Evolutionary conservation across 2,113 vertebrate species (phyloP), one percentile per base, ranked within the genome.

Genomic region (Odocoileus virginianus): DNA sequence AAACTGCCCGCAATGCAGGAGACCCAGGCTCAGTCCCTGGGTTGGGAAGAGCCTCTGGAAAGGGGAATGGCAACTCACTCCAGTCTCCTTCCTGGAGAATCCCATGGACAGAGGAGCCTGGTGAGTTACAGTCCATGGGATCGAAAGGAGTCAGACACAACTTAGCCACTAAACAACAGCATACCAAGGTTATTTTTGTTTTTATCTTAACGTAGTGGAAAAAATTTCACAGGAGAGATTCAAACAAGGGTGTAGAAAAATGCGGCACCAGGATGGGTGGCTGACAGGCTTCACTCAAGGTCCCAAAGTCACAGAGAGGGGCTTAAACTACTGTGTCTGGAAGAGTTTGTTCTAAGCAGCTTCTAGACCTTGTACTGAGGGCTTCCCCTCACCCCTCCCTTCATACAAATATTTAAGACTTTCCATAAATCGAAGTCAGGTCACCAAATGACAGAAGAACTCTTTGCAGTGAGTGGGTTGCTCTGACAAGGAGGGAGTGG

Each of bases 401-500:
- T 74, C 5, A 3, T 71, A 40, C 19, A 40, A 40, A 13, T 40
- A 74, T 40, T 74, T 74, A 74, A 74, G 67, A 74, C 67, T 74
- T 74, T 19, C 12, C n/a, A 14, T 33, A 89, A 33, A 60, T 50
- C 1, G 7, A 76, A 88, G 52, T 85, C 82, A 89, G 64, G 25
- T 82, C 54, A 89, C 17, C 21, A 71, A 50, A 40, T 40, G 54
- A n/a, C 15, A 30, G 47, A 79, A 60, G 36, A 89, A 58, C 19
- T n/a, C 11, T 74, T 45, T n/a, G 17, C 52, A 45, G 33, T 2
- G 71, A 43, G 23, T 14, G 3, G 40, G 6, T 6, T 43, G 40
- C 23, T 43, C 71, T 76, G 52, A 45, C 10, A 6, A 0, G 12
- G 6, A 40, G 36, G 15, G 17, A 5, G 12, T 57, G 2, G 6